A percentile compares a stretch with the other conserved stretches of the same genome.
phyloP scores from a whole-genome alignment of 37 sponge, comb jelly and placozoan genomes.

The Hormiphora californensis region DNA sequence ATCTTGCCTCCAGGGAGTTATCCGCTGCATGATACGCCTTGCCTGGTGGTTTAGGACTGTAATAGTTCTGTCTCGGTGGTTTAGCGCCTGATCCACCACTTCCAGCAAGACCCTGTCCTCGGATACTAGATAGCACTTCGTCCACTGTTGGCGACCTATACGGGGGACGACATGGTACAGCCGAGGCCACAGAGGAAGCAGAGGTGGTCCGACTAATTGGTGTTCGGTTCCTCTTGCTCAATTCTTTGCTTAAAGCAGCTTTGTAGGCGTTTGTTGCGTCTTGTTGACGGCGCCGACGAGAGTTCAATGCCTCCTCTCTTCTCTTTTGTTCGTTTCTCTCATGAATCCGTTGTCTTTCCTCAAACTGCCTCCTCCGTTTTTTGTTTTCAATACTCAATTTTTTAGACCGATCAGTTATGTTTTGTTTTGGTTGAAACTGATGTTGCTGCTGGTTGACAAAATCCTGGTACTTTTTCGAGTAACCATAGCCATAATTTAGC shows the following conservation, averaged over 20 bases:
- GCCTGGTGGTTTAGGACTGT: too few relatives aligned
- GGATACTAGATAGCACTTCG: slow-evolving; percentile 21
- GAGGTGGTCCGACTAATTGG: slow-evolving; percentile 30
- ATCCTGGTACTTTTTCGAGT: slow-evolving; percentile 34
- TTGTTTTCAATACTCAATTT: slow-evolving; percentile 49
- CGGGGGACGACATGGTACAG: neutral
- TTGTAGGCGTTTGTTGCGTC: slow-evolving; percentile 47
- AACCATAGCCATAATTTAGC: slow-evolving; percentile 27
- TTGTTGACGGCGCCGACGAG: slow-evolving; percentile 3
- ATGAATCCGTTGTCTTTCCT: slow-evolving; percentile 31
- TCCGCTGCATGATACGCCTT: too few relatives aligned
- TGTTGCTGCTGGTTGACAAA: neutral
- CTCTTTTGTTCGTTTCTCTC: slow-evolving; percentile 45
- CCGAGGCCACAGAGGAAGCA: slow-evolving; percentile 1
- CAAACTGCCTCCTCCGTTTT: slow-evolving; percentile 46
- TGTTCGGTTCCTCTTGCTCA: slow-evolving; percentile 2
- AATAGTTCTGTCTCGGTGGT: too few relatives aligned
- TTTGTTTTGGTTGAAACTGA: slow-evolving; percentile 29
- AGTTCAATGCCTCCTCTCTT: slow-evolving; percentile 36
- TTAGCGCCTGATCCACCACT: too few relatives aligned
- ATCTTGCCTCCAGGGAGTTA: too few relatives aligned
- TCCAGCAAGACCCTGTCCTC: slow-evolving; percentile 37
- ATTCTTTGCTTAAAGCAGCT: slow-evolving; percentile 35
- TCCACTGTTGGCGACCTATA: slow-evolving; percentile 51
- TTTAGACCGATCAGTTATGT: neutral